Evolutionary conservation across 2,113 vertebrate genomes (phyloP), one percentile per base, ranked within the genome.

Genomic region (Thamnaconus septentrionalis): DNA sequence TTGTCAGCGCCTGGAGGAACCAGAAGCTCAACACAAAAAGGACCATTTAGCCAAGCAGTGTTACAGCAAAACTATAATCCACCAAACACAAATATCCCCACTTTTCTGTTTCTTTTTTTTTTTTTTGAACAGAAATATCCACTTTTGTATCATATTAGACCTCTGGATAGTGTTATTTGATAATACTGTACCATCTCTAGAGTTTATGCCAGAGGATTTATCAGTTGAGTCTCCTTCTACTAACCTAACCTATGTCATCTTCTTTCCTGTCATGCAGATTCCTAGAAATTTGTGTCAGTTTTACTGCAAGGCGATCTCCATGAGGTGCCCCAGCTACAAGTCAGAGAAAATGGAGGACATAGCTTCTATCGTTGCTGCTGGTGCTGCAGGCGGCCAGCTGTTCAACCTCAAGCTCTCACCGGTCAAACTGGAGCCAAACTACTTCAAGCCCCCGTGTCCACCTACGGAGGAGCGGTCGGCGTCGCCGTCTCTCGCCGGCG

Each of bases 311-410:
- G 41, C 8, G 18, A 44, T 4, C 43, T 69, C 6, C 46, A 90
- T 91, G 88, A 89, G 88, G 58, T 82, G 53, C 31, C 70, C 65
- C 41, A 10, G n/a, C 0, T 73, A 56, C 9, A 69, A 83, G 8
- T 5, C 68, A 4, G 3, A 51, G 4, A 73, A 10, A 49, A 40
- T 53, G 49, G 59, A 44, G 53, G 78, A 64, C 1, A 56, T 67
- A 71, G 81, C 85, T 18, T 80, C 62, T 58, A 44, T 40, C 51
- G 65, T 49, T 44, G 47, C 53, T 41, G 58, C 40, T 3, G n/a
- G 12, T 12, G 46, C 56, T 6, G 79, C 10, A 39, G 18, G 2
- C 18, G 18, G 18, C 18, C 18, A 31, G 18, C 18, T 52, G 41
- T 8, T 44, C 8, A 64, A 72, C 2, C 39, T 46, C 1, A 87